These are phyloP conservation scores for Acleris literana DNA, from an alignment of 2,888 invertebrate species.

Conservation along the genomic window DNA sequence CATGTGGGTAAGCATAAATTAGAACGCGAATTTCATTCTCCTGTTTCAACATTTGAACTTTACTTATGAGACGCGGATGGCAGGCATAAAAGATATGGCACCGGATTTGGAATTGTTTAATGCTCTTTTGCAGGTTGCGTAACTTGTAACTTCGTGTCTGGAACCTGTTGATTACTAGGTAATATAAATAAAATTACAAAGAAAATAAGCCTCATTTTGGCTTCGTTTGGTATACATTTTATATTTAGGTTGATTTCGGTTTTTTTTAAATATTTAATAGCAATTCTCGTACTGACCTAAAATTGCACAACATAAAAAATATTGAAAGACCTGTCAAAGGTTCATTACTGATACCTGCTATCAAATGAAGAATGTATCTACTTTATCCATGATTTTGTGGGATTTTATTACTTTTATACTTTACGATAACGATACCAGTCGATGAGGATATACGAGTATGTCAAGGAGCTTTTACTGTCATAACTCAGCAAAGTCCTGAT, in stretches of 20 bases:
- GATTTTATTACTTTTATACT: background rate
- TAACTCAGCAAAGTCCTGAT: constrained; percentile 71
- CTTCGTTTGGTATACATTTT: constrained; percentile 7
- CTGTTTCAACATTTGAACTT: constrained; percentile 66
- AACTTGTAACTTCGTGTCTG: constrained; percentile 31
- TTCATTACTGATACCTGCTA: no score
- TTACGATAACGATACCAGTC: constrained; percentile 35
- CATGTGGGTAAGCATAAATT: constrained; percentile 66
- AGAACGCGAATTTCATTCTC: constrained; percentile 65
- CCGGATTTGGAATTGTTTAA: constrained; percentile 33
- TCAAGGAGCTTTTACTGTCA: constrained; percentile 63
- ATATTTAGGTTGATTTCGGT: background rate
- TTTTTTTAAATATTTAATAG: no score
- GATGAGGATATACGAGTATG: constrained; percentile 49
- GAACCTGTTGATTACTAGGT: constrained; percentile 35
- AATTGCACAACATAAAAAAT: no score
- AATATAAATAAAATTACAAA: constrained; percentile 30
- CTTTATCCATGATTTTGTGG: no score
- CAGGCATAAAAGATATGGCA: constrained; percentile 40
- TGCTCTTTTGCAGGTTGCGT: constrained; percentile 29
- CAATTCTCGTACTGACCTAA: no score
- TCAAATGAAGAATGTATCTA: no score
- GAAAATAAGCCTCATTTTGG: constrained; percentile 15
- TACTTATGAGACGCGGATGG: constrained; percentile 54
- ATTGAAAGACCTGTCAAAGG: no score